Base-by-base conservation (phyloP, 1,140 invertebrate genomes). In the Lepidostoma basale region DNA sequence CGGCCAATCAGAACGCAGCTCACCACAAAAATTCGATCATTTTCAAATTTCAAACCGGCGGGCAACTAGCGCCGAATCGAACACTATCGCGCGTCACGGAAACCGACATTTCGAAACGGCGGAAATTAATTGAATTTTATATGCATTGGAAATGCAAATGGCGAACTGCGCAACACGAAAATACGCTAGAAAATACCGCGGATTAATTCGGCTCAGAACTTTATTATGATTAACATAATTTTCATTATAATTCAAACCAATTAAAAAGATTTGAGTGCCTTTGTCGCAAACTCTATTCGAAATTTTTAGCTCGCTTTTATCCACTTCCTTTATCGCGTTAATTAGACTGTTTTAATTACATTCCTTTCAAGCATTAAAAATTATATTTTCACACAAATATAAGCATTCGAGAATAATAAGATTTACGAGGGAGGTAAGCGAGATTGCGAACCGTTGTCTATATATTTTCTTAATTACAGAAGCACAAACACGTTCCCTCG, bases 51-150 rank as follows among this genome's bases (percentile, higher is more conserved):
- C 56, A 60, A 60, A 44, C 16, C 22, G 22, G 18, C 49, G 25
- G 30, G 2, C 2, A 3, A 40, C 18, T 25, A n/a, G 36, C 36
- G 9, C 56, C 36, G 14, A 60, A 42, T 14, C 56, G 23, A 59
- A 60, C 56, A 12, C 36, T 60, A 23, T 26, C 39, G 39, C 56
- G 22, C 25, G 22, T n/a, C 18, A 4, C 23, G 36, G 3, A 40
- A 60, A 60, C 39, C 22, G 23, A 60, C 56, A 60, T 60, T 56
- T 56, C 52, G n/a, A 56, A 33, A 22, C 52, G 16, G n/a, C n/a
- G n/a, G n/a, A n/a, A n/a, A n/a, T n/a, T n/a, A 8, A n/a, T n/a
- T 39, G 12, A 4, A n/a, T 40, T 40, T 4, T 40, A 10, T 40
- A 40, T 40, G 36, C 36, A 40, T 40, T 40, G 10, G 36, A 14